A percentile compares a stretch with the other conserved stretches of the same genome.
These are phyloP conservation scores for Mythimna albipuncta DNA, from an alignment of 2,888 invertebrate species.

Conservation along the genomic window DNA sequence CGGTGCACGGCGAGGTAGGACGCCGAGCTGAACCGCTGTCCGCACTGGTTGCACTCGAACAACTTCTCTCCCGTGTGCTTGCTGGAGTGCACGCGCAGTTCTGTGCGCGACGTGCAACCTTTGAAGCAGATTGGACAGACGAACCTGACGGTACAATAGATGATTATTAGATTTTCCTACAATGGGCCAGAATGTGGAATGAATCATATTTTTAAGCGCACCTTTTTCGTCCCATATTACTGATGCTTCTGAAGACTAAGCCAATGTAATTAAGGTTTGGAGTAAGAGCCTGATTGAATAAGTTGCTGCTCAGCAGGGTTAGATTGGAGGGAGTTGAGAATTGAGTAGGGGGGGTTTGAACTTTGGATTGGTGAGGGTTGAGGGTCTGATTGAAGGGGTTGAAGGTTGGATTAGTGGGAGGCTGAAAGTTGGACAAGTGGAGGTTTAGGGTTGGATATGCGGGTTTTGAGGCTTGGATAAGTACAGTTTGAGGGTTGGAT, in stretches of 20 bases:
- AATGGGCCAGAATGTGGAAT: too few species aligned
- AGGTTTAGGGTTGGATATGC: background rate
- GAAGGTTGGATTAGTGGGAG: background rate
- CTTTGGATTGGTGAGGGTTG: background rate
- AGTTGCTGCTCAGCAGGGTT: too few species aligned
- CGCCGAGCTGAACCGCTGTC: slow-evolving; percentile 85
- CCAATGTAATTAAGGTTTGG: too few species aligned
- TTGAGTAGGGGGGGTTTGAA: too few species aligned
- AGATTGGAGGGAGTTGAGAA: too few species aligned
- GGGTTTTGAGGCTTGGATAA: too few species aligned
- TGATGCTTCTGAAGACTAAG: too few species aligned
- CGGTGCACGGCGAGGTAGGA: slow-evolving; percentile 86
- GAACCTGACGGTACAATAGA: slow-evolving; percentile 73
- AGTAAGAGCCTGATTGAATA: too few species aligned
- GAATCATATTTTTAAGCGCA: too few species aligned
- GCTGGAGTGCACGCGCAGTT: slow-evolving; percentile 83
- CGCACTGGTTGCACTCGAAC: slow-evolving; percentile 82
- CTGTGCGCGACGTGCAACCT: slow-evolving; percentile 85
- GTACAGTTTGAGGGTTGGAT: background rate
- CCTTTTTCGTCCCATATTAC: too few species aligned
- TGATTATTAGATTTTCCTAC: too few species aligned
- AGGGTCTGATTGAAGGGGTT: background rate
- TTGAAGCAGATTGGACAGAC: slow-evolving; percentile 86
- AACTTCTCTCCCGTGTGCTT: slow-evolving; percentile 87
- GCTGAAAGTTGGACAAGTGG: background rate